Evolutionary conservation across 1,140 invertebrate genomes (phyloP), one percentile per base, ranked within the genome.

Genomic region (Rhopalosiphum maidis): DNA sequence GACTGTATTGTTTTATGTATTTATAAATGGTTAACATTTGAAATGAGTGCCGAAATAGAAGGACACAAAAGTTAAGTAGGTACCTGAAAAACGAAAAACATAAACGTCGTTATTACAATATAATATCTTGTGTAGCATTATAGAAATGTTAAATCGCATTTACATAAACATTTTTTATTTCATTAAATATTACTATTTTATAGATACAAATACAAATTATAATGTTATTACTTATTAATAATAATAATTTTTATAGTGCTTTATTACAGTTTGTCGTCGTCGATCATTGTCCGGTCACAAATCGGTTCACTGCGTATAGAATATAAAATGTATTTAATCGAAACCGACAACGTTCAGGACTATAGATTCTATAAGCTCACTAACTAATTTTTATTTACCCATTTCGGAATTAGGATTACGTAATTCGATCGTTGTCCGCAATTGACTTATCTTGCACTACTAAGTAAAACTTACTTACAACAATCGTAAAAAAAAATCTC

Each of bases 1-100:
- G 86, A 87, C 46, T 87, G 86, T 77, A 77, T n/a, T 77, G n/a
- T 77, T 77, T 77, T 77, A 77, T n/a, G 60, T n/a, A 77, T 77
- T 77, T n/a, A 77, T 77, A 77, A 77, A 87, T 87, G 46, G 30
- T 87, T 87, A 87, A 87, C 85, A 21, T n/a, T 87, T 87, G 11
- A 87, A 87, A 87, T 87, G 18, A 23, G 46, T 87, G 41, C 11
- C 85, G 30, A 30, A 46, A 87, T 48, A 48, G 86, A 48, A 30
- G 18, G 43, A 37, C 25, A 43, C 37, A 15, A 25, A 25, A n/a
- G 30, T 87, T 87, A 87, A 87, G 86, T 87, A 87, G 46, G 30
- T 46, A 87, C 86, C 86, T 87, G 86, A n/a, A 48, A 77, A 87
- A 87, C 2, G 21, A 51, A 87, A 87, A 87, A 87, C 11, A 85